These are phyloP conservation scores for Etheostoma spectabile DNA, from an alignment of 2,113 vertebrate genomes.

Conservation along the genomic window DNA sequence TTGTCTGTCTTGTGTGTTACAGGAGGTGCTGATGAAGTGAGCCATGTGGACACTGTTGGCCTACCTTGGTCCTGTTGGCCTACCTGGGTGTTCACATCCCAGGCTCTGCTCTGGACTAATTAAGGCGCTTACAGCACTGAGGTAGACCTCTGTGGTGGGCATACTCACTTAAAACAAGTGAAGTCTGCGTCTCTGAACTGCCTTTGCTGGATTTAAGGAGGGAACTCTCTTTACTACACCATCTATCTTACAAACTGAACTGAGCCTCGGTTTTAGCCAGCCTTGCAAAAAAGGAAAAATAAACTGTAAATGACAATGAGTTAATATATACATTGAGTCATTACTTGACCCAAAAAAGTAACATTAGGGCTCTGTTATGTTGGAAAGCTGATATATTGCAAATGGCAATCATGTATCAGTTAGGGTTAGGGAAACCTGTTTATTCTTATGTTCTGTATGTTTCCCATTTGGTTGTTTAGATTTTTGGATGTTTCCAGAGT, in stretches of 20 bases:
- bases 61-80: neutral
- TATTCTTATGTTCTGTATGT: conserved; percentile 51
- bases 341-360: conserved; percentile 82
- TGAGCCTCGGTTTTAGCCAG: conserved; percentile 79
- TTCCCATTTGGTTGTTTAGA: conserved; percentile 66
- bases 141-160: conserved; percentile 45
- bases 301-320: conserved; percentile 76
- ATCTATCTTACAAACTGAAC: conserved; percentile 73
- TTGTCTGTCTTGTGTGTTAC: conserved; percentile 27
- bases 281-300: conserved; percentile 68
- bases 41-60: conserved; percentile 47
- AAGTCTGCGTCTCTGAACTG: conserved; percentile 65
- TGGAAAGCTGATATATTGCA: conserved; percentile 82
- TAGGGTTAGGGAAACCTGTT: conserved; percentile 67
- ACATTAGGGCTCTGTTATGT: conserved; percentile 76
- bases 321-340: conserved; percentile 78
- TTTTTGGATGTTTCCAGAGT: conserved; percentile 68
- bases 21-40: conserved; percentile 81
- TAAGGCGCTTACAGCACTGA: conserved; percentile 49
- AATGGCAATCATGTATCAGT: conserved; percentile 85
- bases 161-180: conserved; percentile 51
- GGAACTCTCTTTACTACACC: conserved; percentile 51
- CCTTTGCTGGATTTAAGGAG: conserved; percentile 75
- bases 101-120: conserved; percentile 48
- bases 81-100: conserved; percentile 50